Conservation (phyloP, 2,797 vertebrate species). For the Eospalax fontanierii region DNA sequence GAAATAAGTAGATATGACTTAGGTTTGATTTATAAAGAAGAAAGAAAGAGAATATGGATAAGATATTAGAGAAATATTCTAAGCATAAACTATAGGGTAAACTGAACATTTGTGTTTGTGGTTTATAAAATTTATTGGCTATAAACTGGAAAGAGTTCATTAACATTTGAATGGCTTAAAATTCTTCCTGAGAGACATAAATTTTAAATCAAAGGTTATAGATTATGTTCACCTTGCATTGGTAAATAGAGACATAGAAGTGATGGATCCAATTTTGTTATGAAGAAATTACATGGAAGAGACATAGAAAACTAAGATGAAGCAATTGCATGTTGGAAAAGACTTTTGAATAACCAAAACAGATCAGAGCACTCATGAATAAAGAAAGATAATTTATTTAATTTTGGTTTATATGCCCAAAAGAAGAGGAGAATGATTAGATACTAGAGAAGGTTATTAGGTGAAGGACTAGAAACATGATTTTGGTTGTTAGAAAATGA, state of each 20-base stretch:
- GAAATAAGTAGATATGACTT: not conserved
- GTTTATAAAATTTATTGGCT: not conserved
- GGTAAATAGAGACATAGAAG: not conserved
- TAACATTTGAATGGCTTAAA: not conserved
- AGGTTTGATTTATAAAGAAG: not conserved
- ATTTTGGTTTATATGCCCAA: not conserved
- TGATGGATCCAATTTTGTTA: not conserved
- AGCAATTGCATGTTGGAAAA: not conserved
- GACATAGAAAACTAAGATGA: not conserved
- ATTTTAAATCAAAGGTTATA: slow-evolving; percentile 29
- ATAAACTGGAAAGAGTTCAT: not conserved
- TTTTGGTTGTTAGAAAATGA: not conserved
- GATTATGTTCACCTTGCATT: not conserved
- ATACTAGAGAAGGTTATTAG: not conserved
- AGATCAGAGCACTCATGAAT: not conserved
- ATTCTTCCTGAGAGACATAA: not conserved
- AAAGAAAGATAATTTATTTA: slow-evolving; percentile 5
- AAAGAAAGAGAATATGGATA: not conserved
- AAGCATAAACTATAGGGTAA: not conserved
- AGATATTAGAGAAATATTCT: not conserved
- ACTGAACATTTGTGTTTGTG: not conserved
- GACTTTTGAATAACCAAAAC: not conserved
- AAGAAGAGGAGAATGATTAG: not conserved
- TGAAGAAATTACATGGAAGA: not conserved
- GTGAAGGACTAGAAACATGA: not conserved